Evolutionary conservation across 2,888 invertebrate genomes (phyloP), one percentile per base, ranked within the genome.

Genomic region (Frankliniella intonsa): DNA sequence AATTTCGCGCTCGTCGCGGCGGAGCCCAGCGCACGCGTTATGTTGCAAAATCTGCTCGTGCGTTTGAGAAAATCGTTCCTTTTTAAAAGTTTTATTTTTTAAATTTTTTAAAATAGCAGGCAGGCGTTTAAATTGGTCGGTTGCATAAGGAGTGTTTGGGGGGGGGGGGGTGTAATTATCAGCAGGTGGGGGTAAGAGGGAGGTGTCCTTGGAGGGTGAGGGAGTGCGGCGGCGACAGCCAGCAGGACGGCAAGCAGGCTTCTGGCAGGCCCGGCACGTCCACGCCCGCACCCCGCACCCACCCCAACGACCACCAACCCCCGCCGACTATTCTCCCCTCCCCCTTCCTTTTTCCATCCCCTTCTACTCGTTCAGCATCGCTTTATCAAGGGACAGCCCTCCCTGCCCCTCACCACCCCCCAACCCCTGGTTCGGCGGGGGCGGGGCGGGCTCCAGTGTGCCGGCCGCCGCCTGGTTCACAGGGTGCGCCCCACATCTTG

Each of bases 351-450:
- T n/a, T n/a, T n/a, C n/a, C n/a, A n/a, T 17, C 55, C 55, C 55
- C 55, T 55, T 17, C 55, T 55, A 17, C 62, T 7, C 14, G 62
- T 62, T 10, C 62, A 62, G 19, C 69, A 76, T 76, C 69, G 69
- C 69, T 76, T 76, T 76, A 76, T 76, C 69, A 76, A 76, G 69
- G 69, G n/a, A 62, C 69, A 10, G 10, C 69, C 22, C 69, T 22
- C 62, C 38, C 38, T 5, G 3, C 38, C 38, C 38, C 5, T 5
- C 38, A 3, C 38, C 38, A 2, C 5, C 38, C 38, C 38, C 38
- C 38, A 2, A 5, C 38, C 5, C 38, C n/a, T n/a, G n/a, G n/a
- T n/a, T n/a, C n/a, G n/a, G n/a, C n/a, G n/a, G n/a, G n/a, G n/a
- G n/a, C n/a, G n/a, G n/a, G 38, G 38, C 38, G 38, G 38, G 38